Conservation (phyloP, 2,113 vertebrate species). For the Ptychochromis oligacanthus region DNA sequence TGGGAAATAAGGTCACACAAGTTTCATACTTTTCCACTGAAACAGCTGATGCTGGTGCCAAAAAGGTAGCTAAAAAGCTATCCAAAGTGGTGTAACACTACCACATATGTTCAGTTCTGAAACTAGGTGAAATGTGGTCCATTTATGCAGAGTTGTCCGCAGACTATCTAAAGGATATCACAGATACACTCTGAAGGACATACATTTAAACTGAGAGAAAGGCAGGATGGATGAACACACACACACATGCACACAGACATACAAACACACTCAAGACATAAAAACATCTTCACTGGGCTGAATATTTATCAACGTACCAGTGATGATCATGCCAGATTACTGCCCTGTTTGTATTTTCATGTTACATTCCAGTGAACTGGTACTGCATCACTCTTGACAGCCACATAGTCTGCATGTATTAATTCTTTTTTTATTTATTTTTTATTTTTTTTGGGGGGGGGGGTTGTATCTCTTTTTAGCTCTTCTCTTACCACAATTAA, state of each 20-base stretch:
- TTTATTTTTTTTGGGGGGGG: no score
- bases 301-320: neutral
- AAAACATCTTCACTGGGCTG: neutral
- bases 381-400: neutral
- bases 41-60: neutral
- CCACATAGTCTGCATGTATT: rapidly evolving
- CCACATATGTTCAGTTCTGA: neutral
- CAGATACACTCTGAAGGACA: neutral
- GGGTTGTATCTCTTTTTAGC: no score
- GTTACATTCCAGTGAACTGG: neutral
- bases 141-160: no score
- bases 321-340: neutral
- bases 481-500: neutral
- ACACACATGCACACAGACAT: no score
- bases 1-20: neutral
- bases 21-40: neutral
- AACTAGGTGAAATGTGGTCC: neutral
- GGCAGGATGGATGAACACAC: no score
- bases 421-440: neutral
- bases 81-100: rapidly evolving
- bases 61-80: neutral
- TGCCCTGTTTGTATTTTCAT: neutral
- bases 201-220: neutral
- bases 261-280: no score
- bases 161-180: no score